Percentiles rank a stretch among this genome's conserved stretches.
These are phyloP conservation scores for Nesidiocoris tenuis DNA, from an alignment of 2,888 invertebrate genomes.

Conservation along the genomic window DNA sequence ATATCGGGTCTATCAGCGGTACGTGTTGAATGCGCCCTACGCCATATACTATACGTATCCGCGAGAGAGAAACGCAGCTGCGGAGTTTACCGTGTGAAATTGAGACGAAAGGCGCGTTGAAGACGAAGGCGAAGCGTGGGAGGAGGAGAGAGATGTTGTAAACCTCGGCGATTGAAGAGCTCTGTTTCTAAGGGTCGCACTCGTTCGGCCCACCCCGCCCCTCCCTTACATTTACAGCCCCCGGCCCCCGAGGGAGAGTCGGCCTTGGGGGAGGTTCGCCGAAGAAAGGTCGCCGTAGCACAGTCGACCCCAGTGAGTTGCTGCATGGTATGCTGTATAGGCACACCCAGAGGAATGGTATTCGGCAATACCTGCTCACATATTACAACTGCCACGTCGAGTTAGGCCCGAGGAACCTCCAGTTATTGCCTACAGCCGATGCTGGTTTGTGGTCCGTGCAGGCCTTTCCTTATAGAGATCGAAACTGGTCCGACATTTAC, in stretches of 20 bases:
- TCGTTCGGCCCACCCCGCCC: not conserved
- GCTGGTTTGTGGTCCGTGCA: not conserved
- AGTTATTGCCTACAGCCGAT: not conserved
- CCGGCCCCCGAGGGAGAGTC: not conserved
- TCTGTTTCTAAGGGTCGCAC: not conserved
- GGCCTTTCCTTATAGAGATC: too few species aligned
- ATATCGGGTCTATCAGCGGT: too few species aligned
- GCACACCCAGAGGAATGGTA: constrained; percentile 28
- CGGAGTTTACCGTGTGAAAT: not conserved
- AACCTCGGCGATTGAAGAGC: constrained; percentile 23
- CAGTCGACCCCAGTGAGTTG: not conserved
- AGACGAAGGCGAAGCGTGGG: not conserved
- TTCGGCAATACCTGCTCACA: constrained; percentile 35
- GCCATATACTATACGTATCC: too few species aligned
- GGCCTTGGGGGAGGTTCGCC: not conserved
- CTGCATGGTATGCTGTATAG: not conserved
- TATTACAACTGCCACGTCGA: constrained; percentile 39
- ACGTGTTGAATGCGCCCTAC: too few species aligned
- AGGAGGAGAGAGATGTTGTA: constrained; percentile 9
- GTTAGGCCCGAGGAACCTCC: constrained; percentile 1
- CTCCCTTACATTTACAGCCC: constrained; percentile 22
- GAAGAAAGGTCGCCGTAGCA: not conserved
- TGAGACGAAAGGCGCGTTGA: not conserved
- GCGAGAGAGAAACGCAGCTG: too few species aligned
- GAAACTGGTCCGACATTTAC: too few species aligned